Percentiles rank a stretch among this genome's conserved stretches.
Conservation (phyloP, 2,113 vertebrate genomes). For the Poeciliopsis retropinna region DNA sequence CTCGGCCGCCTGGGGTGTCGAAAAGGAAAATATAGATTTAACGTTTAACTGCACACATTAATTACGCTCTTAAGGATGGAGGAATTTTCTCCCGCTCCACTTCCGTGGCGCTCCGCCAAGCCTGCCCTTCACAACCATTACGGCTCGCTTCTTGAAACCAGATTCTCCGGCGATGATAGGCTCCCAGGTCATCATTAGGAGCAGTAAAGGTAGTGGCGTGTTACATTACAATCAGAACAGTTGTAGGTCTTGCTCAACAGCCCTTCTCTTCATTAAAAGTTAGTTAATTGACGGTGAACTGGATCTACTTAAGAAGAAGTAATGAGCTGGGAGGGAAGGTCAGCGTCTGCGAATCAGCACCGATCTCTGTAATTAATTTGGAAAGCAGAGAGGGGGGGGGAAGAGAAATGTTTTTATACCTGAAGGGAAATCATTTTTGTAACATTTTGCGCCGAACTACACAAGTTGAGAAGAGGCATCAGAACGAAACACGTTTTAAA, state of each 20-base stretch:
- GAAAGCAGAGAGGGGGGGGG: neutral
- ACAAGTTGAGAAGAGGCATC: neutral
- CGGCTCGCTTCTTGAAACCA: conserved; percentile 40
- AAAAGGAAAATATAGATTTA: conserved; percentile 27
- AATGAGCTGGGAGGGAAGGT: conserved; percentile 75
- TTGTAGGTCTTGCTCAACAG: conserved; percentile 79
- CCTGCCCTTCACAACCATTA: conserved; percentile 23
- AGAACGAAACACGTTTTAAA: neutral
- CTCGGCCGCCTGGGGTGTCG: neutral
- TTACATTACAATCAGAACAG: conserved; percentile 63
- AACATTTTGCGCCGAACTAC: neutral
- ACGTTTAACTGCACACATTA: conserved; percentile 26
- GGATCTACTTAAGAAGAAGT: conserved; percentile 68
- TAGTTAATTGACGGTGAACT: conserved; percentile 74
- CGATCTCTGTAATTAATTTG: conserved; percentile 66
- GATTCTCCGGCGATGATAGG: conserved; percentile 40
- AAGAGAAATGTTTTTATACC: neutral
- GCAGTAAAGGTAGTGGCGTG: conserved; percentile 71
- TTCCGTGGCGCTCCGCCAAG: conserved; percentile 12
- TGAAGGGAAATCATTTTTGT: neutral
- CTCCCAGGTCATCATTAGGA: conserved; percentile 58
- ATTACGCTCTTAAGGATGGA: conserved; percentile 15
- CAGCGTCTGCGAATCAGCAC: conserved; percentile 61
- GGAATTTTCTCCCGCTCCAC: neutral
- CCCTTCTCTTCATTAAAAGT: conserved; percentile 77